Percentiles rank a stretch among this genome's conserved stretches.
phyloP scores from a whole-genome alignment of 1,140 invertebrate species.

The Chironomus striatipennis region DNA sequence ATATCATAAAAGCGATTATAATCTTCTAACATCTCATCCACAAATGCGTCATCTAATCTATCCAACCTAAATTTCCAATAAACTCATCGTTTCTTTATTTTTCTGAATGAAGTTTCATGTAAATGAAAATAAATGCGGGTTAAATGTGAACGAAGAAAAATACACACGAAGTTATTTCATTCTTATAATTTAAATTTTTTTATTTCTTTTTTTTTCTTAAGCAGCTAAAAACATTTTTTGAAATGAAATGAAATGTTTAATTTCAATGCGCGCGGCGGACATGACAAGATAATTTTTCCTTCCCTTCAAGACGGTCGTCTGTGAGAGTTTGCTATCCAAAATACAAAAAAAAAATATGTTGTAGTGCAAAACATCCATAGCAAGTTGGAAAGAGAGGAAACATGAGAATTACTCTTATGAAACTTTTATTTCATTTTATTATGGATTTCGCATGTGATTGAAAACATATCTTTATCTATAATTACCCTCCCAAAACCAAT shows the following conservation, averaged over 20 bases:
- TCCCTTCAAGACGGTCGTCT: neutral
- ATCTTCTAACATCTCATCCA: no score
- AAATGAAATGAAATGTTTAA: conserved; percentile 15
- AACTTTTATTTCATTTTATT: neutral
- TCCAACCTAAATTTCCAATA: no score
- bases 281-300: conserved; percentile 23
- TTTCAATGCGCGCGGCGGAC: conserved; percentile 16
- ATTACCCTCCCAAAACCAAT: conserved; percentile 5
- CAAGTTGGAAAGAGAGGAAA: neutral
- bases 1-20: no score
- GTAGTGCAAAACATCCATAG: neutral
- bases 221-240: neutral
- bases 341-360: no score
- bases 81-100: no score
- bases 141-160: neutral
- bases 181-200: neutral
- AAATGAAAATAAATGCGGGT: neutral
- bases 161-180: neutral
- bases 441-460: neutral
- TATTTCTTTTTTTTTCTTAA: neutral
- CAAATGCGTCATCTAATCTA: no score
- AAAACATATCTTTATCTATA: conserved; percentile 23
- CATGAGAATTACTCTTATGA: neutral
- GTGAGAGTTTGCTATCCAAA: neutral
- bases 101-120: conserved; percentile 5